These are phyloP conservation scores for Charadrius vociferus DNA, from an alignment of 2,113 vertebrate genomes.

Conservation along the genomic window DNA sequence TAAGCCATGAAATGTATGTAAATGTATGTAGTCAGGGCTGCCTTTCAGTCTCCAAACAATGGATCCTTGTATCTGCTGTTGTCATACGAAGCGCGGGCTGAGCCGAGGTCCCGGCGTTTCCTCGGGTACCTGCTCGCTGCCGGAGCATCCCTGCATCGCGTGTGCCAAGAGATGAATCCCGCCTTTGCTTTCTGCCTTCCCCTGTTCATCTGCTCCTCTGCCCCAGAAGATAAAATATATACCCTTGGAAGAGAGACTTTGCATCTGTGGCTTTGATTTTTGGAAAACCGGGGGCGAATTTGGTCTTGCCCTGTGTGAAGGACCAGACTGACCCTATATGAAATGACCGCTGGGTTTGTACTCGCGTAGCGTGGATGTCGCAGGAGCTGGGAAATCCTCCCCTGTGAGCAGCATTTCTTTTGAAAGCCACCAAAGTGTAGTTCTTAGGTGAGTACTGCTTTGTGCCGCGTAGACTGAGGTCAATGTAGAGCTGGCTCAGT, in stretches of 20 bases:
- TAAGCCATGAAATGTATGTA: not conserved
- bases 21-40: not conserved
- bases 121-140: not conserved
- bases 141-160: not conserved
- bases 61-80: slow-evolving; percentile 1
- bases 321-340: rapidly evolving
- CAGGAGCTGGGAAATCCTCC: not conserved
- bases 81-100: not conserved
- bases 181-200: not conserved
- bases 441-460: not conserved
- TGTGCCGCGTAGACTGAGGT: not conserved
- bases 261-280: not conserved
- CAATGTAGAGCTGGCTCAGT: not conserved
- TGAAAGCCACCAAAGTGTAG: not conserved
- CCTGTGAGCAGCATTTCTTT: not conserved
- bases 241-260: not conserved
- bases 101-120: not conserved
- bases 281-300: rapidly evolving
- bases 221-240: not conserved
- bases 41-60: not conserved
- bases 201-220: rapidly evolving
- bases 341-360: not conserved
- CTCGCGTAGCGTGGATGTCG: rapidly evolving
- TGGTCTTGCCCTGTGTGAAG: not conserved
- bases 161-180: not conserved